Conservation (phyloP, 2,797 vertebrate genomes). For the Anniella stebbinsi region DNA sequence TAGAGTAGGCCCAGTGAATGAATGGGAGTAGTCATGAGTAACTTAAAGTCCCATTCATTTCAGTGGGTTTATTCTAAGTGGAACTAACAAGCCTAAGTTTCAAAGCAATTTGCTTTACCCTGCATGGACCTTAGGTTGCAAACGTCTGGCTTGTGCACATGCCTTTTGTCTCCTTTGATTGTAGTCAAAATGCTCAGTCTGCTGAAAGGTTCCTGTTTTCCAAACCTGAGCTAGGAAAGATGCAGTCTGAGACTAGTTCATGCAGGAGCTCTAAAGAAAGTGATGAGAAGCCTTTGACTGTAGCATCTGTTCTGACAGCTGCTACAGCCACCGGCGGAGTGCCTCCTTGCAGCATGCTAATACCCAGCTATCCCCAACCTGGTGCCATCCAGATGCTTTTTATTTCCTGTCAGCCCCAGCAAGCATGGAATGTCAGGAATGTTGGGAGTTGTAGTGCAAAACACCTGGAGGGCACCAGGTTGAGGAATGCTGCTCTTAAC, state of each 20-base stretch:
- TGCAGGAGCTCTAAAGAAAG: neutral
- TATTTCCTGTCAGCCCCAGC: too few species aligned
- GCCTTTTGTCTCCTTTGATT: neutral
- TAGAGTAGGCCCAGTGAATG: too few species aligned
- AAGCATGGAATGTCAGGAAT: too few species aligned
- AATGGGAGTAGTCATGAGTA: too few species aligned
- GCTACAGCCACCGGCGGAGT: neutral
- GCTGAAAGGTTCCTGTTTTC: conserved; percentile 24
- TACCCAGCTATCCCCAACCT: too few species aligned
- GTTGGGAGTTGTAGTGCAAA: too few species aligned
- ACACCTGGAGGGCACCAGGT: too few species aligned
- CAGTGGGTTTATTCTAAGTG: too few species aligned
- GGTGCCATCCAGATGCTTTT: too few species aligned
- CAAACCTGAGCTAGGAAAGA: conserved; percentile 31
- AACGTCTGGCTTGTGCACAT: neutral
- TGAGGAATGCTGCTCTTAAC: too few species aligned
- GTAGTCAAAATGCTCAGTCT: conserved; percentile 18
- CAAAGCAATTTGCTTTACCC: neutral
- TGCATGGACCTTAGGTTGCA: neutral
- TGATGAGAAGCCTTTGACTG: neutral
- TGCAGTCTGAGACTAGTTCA: neutral
- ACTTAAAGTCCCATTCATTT: too few species aligned
- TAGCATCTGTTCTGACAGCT: neutral
- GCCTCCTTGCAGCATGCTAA: neutral
- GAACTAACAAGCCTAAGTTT: neutral